These are phyloP conservation scores for Biston stratarius DNA, from an alignment of 2,888 invertebrate genomes.

Conservation along the genomic window DNA sequence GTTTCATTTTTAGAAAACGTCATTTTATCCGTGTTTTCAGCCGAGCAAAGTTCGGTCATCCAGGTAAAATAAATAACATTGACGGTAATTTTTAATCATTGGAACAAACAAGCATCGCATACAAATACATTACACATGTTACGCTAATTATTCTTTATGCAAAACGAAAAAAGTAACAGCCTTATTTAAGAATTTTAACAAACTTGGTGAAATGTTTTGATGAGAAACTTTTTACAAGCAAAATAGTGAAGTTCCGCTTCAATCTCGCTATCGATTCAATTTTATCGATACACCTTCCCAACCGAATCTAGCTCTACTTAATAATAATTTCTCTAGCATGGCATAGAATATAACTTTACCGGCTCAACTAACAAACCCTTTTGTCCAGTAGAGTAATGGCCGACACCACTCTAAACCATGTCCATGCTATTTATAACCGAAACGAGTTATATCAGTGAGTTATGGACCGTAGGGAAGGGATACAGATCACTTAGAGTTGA, in stretches of 20 bases:
- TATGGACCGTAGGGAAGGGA: slow-evolving; percentile 61
- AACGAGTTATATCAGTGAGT: slow-evolving; percentile 80
- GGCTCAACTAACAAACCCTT: slow-evolving; percentile 83
- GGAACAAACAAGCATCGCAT: too few species aligned
- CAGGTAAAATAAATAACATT: too few species aligned
- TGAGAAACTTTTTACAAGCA: background rate
- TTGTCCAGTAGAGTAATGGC: slow-evolving; percentile 75
- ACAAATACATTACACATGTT: too few species aligned
- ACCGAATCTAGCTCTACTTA: slow-evolving; percentile 30
- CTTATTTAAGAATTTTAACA: background rate
- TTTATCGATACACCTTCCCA: slow-evolving; percentile 9
- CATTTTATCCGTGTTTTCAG: too few species aligned
- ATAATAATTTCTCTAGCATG: slow-evolving; percentile 40
- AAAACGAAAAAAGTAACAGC: background rate
- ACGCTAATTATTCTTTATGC: too few species aligned
- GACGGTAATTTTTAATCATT: too few species aligned
- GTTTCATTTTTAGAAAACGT: too few species aligned
- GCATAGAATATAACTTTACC: slow-evolving; percentile 60
- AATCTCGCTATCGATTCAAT: slow-evolving; percentile 3
- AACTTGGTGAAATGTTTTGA: background rate
- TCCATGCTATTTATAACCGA: slow-evolving; percentile 80
- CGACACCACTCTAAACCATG: slow-evolving; percentile 74
- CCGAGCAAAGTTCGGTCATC: too few species aligned
- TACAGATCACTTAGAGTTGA: background rate
- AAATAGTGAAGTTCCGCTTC: background rate